Percentiles rank a stretch among this genome's conserved stretches.
Evolutionary conservation across 2,797 vertebrate species (phyloP).

Genomic region (Megalops cyprinoides): DNA sequence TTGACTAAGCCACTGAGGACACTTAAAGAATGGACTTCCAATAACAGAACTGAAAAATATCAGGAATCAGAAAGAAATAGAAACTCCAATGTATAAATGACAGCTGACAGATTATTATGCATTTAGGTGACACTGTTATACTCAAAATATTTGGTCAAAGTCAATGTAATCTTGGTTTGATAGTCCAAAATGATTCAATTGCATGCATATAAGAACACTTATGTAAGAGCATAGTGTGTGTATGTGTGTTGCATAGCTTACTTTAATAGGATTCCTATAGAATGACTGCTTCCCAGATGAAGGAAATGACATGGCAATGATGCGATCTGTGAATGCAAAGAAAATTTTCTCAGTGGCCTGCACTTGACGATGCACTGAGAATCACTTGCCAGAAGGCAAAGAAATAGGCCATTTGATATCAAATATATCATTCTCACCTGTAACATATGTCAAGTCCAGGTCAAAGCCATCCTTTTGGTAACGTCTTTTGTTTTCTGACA

Average conservation of each 20-base stretch:
- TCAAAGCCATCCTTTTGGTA: slow-evolving; percentile 95
- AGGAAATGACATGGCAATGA: slow-evolving; percentile 98
- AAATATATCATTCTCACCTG: slow-evolving; percentile 72
- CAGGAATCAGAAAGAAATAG: too few relatives aligned
- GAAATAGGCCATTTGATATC: not conserved
- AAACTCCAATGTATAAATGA: too few relatives aligned
- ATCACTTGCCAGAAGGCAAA: not conserved
- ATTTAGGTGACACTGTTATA: too few relatives aligned
- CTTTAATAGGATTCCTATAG: slow-evolving; percentile 92
- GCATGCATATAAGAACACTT: not conserved
- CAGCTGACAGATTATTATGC: too few relatives aligned
- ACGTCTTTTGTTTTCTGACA: slow-evolving; percentile 94
- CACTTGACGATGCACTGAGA: not conserved
- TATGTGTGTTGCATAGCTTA: slow-evolving; percentile 50
- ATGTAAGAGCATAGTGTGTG: not conserved
- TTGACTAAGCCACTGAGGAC: too few relatives aligned
- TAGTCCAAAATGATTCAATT: too few relatives aligned
- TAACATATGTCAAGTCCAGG: slow-evolving; percentile 94
- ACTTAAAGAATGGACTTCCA: too few relatives aligned
- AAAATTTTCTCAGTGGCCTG: not conserved
- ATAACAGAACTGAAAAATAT: too few relatives aligned
- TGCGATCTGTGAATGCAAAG: slow-evolving; percentile 75
- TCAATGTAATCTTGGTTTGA: too few relatives aligned
- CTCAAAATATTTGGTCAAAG: too few relatives aligned
- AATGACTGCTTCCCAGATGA: slow-evolving; percentile 91